phyloP scores from a whole-genome alignment of 2,797 vertebrate genomes.

The Anomalospiza imberbis region DNA sequence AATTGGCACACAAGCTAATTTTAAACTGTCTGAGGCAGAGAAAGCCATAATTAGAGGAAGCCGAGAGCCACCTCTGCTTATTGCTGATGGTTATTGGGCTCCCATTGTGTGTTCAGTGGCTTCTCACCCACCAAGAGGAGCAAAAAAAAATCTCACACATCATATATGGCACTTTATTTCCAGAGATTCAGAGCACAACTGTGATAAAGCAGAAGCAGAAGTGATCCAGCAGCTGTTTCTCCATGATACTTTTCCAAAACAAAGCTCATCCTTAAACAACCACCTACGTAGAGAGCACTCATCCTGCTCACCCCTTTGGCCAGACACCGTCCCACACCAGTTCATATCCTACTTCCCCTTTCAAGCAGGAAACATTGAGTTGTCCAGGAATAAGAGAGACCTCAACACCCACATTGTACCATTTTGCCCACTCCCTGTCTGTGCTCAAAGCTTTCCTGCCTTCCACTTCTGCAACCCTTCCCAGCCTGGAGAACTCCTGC shows the following conservation, averaged over 20 bases:
- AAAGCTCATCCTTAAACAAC: not conserved
- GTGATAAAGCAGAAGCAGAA: not conserved
- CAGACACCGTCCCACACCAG: not conserved
- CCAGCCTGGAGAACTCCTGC: not conserved
- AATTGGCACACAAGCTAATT: not conserved
- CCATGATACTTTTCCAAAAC: not conserved
- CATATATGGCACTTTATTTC: fast-evolving
- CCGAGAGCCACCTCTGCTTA: not conserved
- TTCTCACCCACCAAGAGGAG: not conserved
- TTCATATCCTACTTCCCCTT: not conserved
- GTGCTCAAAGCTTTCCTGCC: not conserved
- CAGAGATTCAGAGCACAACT: not conserved
- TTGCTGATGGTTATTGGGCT: not conserved
- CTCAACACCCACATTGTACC: not conserved
- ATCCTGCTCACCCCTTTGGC: not conserved
- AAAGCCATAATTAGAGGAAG: not conserved
- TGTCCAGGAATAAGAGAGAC: not conserved
- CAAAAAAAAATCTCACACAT: not conserved
- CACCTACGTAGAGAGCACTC: not conserved
- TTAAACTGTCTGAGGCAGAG: not conserved
- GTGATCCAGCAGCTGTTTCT: not conserved
- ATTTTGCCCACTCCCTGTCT: not conserved
- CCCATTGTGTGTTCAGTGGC: not conserved
- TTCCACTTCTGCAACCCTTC: not conserved
- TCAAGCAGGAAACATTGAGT: not conserved